Evolutionary conservation across 2,113 vertebrate genomes (phyloP), one percentile per base, ranked within the genome.

Genomic region (Cardinalis cardinalis): DNA sequence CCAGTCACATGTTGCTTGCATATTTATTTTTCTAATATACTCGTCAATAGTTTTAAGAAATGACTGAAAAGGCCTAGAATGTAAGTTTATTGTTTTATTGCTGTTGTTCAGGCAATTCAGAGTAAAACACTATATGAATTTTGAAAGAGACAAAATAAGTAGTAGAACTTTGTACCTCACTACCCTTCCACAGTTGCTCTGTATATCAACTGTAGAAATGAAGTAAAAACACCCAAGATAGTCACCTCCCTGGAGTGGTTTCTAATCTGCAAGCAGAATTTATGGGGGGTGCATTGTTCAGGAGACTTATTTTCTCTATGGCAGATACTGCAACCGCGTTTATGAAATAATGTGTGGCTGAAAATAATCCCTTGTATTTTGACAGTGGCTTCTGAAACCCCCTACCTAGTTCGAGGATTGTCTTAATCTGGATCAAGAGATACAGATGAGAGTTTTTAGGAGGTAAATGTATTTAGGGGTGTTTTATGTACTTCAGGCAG

Each of bases 371-470:
- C 51, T 61, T 40, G 32, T 85, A 56, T 88, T 95, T 91, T 77
- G 79, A 76, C 59, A 86, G 52, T 2, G 6, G 44, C n/a, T 89
- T 91, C 60, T 63, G 36, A 77, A 88, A 49, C 9, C 4, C 18
- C 11, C 40, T 75, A 68, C 87, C 65, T 92, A 34, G 56, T 78
- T 11, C 0, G 3, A 44, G 41, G 85, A 71, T 89, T 91, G 52
- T 91, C 56, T 83, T 89, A 77, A 89, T 95, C 93, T 94, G 72
- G 41, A 75, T 92, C 55, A 84, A 74, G 83, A 86, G 38, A 68
- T 59, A 81, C 12, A 49, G 60, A 23, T 76, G 68, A 76, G 49
- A 64, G 19, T 68, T 86, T 77, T 19, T 74, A 84, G 79, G 34
- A 88, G 52, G 20, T 24, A 56, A 52, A 92, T 80, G 12, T 44